Conservation (phyloP, 2,113 vertebrate genomes). For the Brachyhypopomus occidentalis region DNA sequence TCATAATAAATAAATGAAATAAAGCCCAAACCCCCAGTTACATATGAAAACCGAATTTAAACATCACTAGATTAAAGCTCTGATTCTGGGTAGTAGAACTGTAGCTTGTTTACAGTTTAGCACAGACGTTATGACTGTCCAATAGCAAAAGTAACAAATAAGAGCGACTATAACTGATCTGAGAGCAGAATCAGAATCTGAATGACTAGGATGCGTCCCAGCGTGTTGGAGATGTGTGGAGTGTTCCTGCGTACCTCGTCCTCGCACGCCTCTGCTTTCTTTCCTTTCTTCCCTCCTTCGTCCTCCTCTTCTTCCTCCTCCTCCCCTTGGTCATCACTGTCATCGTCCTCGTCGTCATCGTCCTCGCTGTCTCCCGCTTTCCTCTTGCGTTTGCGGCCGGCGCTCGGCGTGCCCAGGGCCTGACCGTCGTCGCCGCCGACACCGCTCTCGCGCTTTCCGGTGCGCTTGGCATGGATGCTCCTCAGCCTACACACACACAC, state of each 20-base stretch:
- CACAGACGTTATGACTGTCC: too few species aligned
- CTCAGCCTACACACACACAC: conserved; percentile 75
- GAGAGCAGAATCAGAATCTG: not conserved
- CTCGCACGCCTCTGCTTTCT: conserved; percentile 85
- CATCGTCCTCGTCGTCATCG: conserved; percentile 84
- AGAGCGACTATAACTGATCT: too few species aligned
- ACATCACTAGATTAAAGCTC: too few species aligned
- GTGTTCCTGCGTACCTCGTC: conserved; percentile 80
- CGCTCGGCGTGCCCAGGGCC: conserved; percentile 67
- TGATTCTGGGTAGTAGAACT: too few species aligned
- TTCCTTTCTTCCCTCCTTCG: conserved; percentile 84
- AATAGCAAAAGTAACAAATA: too few species aligned
- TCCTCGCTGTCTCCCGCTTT: conserved; percentile 86
- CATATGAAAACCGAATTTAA: too few species aligned
- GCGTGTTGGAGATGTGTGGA: too few species aligned
- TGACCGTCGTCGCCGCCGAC: conserved; percentile 79
- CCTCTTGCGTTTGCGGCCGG: conserved; percentile 81
- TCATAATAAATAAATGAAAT: too few species aligned
- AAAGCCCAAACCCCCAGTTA: too few species aligned
- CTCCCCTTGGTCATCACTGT: conserved; percentile 81
- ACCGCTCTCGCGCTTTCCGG: conserved; percentile 79
- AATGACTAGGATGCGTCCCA: too few species aligned
- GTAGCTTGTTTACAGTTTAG: too few species aligned
- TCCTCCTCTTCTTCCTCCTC: conserved; percentile 88
- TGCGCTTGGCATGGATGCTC: conserved; percentile 87